Evolutionary conservation across 2,888 invertebrate genomes (phyloP).

Genomic region (Perithous albicinctus): DNA sequence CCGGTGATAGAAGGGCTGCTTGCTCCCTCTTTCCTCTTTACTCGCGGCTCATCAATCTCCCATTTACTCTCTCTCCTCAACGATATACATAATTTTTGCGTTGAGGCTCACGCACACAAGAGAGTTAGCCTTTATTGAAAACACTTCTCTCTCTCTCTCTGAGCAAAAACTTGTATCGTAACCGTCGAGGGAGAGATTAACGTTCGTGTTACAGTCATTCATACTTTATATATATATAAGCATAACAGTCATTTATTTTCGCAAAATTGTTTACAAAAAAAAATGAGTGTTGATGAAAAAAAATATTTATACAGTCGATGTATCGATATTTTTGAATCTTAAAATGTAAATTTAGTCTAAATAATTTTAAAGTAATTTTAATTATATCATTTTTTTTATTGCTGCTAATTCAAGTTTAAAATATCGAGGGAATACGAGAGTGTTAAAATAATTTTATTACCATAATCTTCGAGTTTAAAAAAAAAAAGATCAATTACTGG

Average conservation of each 20-base stretch:
- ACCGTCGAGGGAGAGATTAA: slow-evolving; percentile 2
- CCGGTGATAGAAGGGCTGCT: slow-evolving; percentile 34
- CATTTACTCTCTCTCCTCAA: slow-evolving; percentile 54
- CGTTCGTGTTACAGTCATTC: not conserved
- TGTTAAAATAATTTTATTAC: too few relatives aligned
- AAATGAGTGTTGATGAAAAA: too few relatives aligned
- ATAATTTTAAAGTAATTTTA: too few relatives aligned
- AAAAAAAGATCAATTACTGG: too few relatives aligned
- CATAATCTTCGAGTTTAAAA: too few relatives aligned
- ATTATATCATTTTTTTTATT: too few relatives aligned
- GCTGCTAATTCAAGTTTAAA: too few relatives aligned
- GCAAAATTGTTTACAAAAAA: too few relatives aligned
- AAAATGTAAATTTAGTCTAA: too few relatives aligned
- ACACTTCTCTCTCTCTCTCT: not conserved
- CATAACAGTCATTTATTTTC: not conserved
- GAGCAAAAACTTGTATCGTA: not conserved
- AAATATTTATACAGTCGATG: too few relatives aligned
- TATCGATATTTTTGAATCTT: too few relatives aligned
- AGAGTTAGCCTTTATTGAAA: slow-evolving; percentile 3
- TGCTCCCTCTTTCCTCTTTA: not conserved
- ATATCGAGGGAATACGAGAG: too few relatives aligned
- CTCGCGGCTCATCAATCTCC: slow-evolving; percentile 55
- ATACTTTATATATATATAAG: not conserved
- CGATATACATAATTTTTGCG: slow-evolving; percentile 21
- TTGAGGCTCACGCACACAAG: slow-evolving; percentile 31